Base-by-base conservation (phyloP, 37 sponge, comb jelly and placozoan species). In the Halichondria panicea region DNA sequence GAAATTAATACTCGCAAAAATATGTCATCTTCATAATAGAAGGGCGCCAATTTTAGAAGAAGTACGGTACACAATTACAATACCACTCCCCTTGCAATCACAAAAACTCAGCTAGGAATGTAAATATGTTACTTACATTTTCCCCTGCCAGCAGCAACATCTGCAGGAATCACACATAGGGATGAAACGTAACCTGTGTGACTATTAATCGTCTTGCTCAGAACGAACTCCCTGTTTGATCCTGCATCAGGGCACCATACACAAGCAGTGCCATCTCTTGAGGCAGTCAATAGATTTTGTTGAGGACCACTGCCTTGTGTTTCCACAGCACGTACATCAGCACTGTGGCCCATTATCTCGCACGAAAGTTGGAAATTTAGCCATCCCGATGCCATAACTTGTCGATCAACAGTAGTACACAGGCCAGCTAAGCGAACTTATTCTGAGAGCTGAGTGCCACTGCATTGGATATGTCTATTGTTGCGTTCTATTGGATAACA, bases 171-270 rank as follows among this genome's bases (percentile, higher is more conserved):
- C 0, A 86, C 70, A 59, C 82, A 81, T 45, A 86, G 53, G 11
- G 82, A 68, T 28, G 87, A 66, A 22, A 91, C 91, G 50, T 66
- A 86, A 8, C 87, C 87, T 3, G 72, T 72, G 64, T 91, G 91
- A 53, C 66, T 55, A 36, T 31, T 63, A 0, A 91, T 50, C 0
- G 59, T 43, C 22, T 78, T 91, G n/a, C 45, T 46, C 34, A 77
- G 56, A 3, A 76, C 36, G 56, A 70, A 86, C 24, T 79, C 84
- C 25, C 27, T 74, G 19, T 25, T 21, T 1, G 53, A 61, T 0
- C 38, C 15, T 15, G 28, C 76, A 25, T 78, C 74, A 1, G 73
- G 63, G 3, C 33, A 48, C 91, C 91, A 91, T 13, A 86, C 75
- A 40, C 76, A 43, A 1, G 82, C 82, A 1, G 82, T 80, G 36